phyloP scores from a whole-genome alignment of 2,888 invertebrate genomes.

The Rhagonycha fulva region DNA sequence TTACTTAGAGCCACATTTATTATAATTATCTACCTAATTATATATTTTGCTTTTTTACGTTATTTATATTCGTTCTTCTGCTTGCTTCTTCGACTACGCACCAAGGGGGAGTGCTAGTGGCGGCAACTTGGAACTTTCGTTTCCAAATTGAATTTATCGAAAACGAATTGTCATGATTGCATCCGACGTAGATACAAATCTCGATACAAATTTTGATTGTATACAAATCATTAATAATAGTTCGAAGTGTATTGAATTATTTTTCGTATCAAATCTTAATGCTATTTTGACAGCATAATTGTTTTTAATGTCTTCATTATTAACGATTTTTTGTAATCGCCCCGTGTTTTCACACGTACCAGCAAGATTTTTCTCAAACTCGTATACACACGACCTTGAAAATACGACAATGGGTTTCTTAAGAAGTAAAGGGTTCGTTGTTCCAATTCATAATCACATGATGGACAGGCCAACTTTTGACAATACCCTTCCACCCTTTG shows the following conservation, averaged over 20 bases:
- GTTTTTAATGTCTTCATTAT: neutral
- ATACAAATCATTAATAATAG: slow-evolving; percentile 17
- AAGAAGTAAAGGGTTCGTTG: slow-evolving; percentile 21
- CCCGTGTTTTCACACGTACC: neutral
- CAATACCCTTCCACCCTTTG: slow-evolving; percentile 15
- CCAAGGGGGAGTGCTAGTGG: neutral
- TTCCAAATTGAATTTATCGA: slow-evolving; percentile 14
- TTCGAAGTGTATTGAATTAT: slow-evolving; percentile 3
- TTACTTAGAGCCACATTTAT: neutral
- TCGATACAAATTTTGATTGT: slow-evolving; percentile 14
- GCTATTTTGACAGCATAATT: slow-evolving; percentile 16
- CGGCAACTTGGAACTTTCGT: slow-evolving; percentile 19
- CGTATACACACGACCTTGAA: neutral
- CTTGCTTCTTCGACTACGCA: neutral
- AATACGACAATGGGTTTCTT: slow-evolving; percentile 19
- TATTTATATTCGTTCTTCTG: neutral
- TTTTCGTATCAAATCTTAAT: slow-evolving; percentile 7
- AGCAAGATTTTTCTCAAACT: neutral
- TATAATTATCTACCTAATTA: neutral
- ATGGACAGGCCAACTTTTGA: slow-evolving; percentile 20
- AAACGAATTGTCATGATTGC: slow-evolving; percentile 13
- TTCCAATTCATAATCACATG: slow-evolving; percentile 24
- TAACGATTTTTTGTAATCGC: neutral
- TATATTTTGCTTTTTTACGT: neutral
- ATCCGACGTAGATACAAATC: slow-evolving; percentile 19